Conservation (phyloP, 2,888 invertebrate species). For the Pristionchus fissidentatus region DNA sequence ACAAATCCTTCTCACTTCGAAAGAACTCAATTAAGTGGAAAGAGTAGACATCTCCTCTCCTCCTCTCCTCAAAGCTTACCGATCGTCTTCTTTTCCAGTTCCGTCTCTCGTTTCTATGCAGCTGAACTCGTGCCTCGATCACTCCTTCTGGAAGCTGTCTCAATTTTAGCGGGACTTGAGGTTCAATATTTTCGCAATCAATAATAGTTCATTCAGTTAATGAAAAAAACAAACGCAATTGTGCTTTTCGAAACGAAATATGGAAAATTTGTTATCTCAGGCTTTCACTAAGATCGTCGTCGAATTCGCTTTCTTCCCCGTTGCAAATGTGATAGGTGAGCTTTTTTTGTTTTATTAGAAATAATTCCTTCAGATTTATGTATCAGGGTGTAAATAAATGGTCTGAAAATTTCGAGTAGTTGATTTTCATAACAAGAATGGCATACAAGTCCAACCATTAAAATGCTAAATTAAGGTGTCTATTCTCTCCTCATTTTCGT, state of each 20-base stretch:
- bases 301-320: slow-evolving; percentile 64
- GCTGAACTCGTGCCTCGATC: slow-evolving; percentile 64
- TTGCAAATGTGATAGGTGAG: slow-evolving; percentile 59
- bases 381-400: neutral
- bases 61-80: no score
- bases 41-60: no score
- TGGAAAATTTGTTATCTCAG: slow-evolving; percentile 48
- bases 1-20: no score
- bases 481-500: slow-evolving; percentile 61
- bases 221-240: neutral
- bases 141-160: slow-evolving; percentile 58
- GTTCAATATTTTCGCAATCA: neutral
- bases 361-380: neutral
- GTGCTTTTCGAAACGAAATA: neutral
- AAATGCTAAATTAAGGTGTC: no score
- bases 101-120: slow-evolving; percentile 63
- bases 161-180: slow-evolving; percentile 55
- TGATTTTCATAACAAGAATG: neutral
- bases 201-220: neutral
- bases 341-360: neutral
- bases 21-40: neutral
- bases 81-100: slow-evolving; percentile 30
- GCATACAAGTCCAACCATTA: slow-evolving; percentile 50
- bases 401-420: neutral
- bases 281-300: slow-evolving; percentile 62